Base-by-base conservation (phyloP, 2,888 invertebrate genomes). In the Ornithoptera priamus region DNA sequence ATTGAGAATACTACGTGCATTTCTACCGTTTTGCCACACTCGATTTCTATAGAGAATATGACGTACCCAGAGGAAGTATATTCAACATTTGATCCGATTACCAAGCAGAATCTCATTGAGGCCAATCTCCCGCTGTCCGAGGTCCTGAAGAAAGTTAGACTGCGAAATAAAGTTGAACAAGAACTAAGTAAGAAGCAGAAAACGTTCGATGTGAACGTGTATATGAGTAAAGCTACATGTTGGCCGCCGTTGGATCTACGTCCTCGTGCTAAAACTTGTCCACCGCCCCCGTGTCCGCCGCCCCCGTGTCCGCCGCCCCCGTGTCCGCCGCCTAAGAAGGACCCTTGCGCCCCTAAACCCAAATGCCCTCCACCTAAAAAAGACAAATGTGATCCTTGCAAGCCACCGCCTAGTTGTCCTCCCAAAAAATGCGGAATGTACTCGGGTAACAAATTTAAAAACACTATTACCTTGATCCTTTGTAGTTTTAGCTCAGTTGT, bases 71-170 rank as follows among this genome's bases (percentile, higher is more conserved):
- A 59, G 0, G 24, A 20, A 50, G 18, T 53, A 30, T 30, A 10
- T 3, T 10, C 22, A 17, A n/a, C 53, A 8, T 7, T 22, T 63
- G n/a, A 15, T 18, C 59, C 58, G 24, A 57, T 57, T n/a, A 5
- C 15, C 42, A 66, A 66, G 15, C 30, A 46, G 24, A 22, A 46
- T 24, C 10, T 24, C 7, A 12, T 39, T 2, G 70, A 73, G 22
- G 72, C 77, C 7, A 62, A 72, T 0, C 10, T 85, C 1, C 70
- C 85, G 0, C 77, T 89, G 2, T 81, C 85, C 10, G 81, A 86
- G 68, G 72, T 90, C 50, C 69, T 89, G n/a, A 78, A 68, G 24
- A 77, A 76, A 61, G 84, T 89, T 1, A 78, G 86, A 50, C 72
- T 79, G 56, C 81, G 81, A 1, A 87, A 78, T 64, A 69, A 20